These are phyloP conservation scores for Congeria kusceri DNA, from an alignment of 2,888 invertebrate species.

Conservation along the genomic window DNA sequence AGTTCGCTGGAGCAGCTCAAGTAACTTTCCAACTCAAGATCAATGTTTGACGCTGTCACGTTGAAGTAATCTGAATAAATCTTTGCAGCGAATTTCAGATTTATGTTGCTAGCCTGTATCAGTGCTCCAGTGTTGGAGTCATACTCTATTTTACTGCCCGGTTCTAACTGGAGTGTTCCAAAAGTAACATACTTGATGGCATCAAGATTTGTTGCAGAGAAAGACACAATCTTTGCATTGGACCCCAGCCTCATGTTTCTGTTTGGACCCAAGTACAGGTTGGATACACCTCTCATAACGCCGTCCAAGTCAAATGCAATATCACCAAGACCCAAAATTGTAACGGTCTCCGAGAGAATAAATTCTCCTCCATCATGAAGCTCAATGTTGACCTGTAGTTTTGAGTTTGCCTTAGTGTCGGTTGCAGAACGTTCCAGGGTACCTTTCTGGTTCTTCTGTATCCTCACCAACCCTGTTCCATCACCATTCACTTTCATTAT, in stretches of 20 bases:
- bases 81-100: conserved; percentile 70
- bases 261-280: conserved; percentile 68
- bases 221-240: conserved; percentile 72
- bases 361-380: conserved; percentile 78
- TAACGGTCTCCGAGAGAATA: conserved; percentile 75
- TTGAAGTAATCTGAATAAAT: conserved; percentile 74
- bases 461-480: conserved; percentile 74
- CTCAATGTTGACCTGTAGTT: conserved; percentile 75
- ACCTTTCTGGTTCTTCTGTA: conserved; percentile 71
- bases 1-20: conserved; percentile 69
- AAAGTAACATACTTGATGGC: conserved; percentile 67
- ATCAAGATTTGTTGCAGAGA: conserved; percentile 60
- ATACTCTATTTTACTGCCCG: conserved; percentile 71
- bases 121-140: conserved; percentile 72
- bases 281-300: conserved; percentile 69
- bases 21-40: conserved; percentile 71
- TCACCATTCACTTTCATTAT: conserved; percentile 74
- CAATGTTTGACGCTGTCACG: conserved; percentile 67
- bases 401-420: conserved; percentile 66
- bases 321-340: conserved; percentile 70
- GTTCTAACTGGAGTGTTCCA: conserved; percentile 75
- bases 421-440: conserved; percentile 69
- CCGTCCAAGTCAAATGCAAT: conserved; percentile 77
- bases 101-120: conserved; percentile 68
- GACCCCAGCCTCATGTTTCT: conserved; percentile 72